A percentile compares a stretch with the other conserved stretches of the same genome.
Conservation (phyloP, 2,888 invertebrate species). For the Lasioglossum calceatum region DNA sequence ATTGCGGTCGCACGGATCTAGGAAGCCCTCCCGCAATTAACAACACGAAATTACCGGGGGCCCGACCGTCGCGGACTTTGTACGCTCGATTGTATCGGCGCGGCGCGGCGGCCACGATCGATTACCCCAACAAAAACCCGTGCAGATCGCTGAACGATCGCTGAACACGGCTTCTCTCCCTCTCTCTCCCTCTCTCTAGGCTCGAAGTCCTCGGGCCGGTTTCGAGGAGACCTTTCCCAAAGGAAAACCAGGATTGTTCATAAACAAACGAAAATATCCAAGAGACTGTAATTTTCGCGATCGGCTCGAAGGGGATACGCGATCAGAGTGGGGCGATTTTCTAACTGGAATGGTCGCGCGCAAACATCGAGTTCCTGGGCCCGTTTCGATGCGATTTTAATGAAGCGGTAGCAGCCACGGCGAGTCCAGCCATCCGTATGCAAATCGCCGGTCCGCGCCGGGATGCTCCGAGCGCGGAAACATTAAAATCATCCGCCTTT, state of each 20-base stretch:
- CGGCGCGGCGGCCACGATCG: not conserved
- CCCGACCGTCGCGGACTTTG: not conserved
- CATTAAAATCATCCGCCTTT: not conserved
- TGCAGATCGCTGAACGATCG: conserved; percentile 2
- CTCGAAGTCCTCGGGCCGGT: not conserved
- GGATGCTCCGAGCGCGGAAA: conserved; percentile 18
- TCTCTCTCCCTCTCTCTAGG: not conserved
- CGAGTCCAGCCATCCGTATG: conserved; percentile 6
- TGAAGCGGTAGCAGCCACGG: not conserved
- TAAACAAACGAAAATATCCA: conserved; percentile 22
- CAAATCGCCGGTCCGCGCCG: conserved; percentile 13
- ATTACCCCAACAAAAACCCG: not conserved
- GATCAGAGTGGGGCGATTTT: not conserved
- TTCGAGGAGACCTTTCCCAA: not conserved
- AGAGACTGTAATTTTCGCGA: conserved; percentile 14
- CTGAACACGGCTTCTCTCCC: not conserved
- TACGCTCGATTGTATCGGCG: not conserved
- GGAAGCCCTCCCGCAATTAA: conserved; percentile 28
- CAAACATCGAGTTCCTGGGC: not conserved
- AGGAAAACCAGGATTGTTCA: not conserved
- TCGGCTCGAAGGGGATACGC: not conserved
- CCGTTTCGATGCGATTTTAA: conserved; percentile 19
- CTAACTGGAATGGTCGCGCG: conserved; percentile 10
- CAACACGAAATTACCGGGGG: conserved; percentile 5
- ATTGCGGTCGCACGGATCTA: conserved; percentile 19